A percentile compares a stretch with the other conserved stretches of the same genome.
These are phyloP conservation scores for Meliscaeva auricollis DNA, from an alignment of 2,888 invertebrate genomes.

Conservation along the genomic window DNA sequence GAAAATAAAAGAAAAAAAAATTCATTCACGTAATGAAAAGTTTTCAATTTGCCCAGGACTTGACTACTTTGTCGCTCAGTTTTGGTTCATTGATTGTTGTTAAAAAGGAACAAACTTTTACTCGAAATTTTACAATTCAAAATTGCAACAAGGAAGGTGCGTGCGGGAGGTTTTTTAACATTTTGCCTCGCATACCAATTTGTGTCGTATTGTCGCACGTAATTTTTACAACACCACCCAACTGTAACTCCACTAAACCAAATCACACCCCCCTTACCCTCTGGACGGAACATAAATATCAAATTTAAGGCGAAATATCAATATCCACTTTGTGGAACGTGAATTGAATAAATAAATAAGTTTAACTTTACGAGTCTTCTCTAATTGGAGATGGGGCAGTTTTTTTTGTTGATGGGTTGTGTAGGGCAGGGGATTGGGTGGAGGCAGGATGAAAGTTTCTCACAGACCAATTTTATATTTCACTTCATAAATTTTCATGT, in stretches of 20 bases:
- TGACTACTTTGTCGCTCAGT: constrained; percentile 69
- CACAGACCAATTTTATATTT: constrained; percentile 65
- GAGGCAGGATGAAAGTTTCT: constrained; percentile 14
- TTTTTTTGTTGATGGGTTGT: background rate
- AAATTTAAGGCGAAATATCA: constrained; percentile 84
- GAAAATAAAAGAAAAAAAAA: constrained; percentile 1
- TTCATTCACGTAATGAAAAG: constrained; percentile 67
- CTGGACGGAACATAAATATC: constrained; percentile 82
- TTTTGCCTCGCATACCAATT: constrained; percentile 70
- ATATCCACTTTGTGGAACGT: constrained; percentile 84
- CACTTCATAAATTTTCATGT: constrained; percentile 58
- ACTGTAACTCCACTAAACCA: background rate
- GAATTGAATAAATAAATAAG: constrained; percentile 80
- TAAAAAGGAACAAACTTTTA: constrained; percentile 43
- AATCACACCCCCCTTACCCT: background rate
- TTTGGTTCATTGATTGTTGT: constrained; percentile 72
- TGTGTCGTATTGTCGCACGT: constrained; percentile 72
- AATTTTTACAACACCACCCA: constrained; percentile 35
- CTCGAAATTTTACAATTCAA: constrained; percentile 55
- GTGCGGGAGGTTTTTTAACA: constrained; percentile 2
- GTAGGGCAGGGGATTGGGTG: background rate
- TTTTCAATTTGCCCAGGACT: constrained; percentile 72
- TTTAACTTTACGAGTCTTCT: constrained; percentile 35
- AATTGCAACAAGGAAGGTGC: background rate
- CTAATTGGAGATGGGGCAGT: constrained; percentile 3